These are phyloP conservation scores for Protonemura montana DNA, from an alignment of 2,888 invertebrate genomes.

Conservation along the genomic window DNA sequence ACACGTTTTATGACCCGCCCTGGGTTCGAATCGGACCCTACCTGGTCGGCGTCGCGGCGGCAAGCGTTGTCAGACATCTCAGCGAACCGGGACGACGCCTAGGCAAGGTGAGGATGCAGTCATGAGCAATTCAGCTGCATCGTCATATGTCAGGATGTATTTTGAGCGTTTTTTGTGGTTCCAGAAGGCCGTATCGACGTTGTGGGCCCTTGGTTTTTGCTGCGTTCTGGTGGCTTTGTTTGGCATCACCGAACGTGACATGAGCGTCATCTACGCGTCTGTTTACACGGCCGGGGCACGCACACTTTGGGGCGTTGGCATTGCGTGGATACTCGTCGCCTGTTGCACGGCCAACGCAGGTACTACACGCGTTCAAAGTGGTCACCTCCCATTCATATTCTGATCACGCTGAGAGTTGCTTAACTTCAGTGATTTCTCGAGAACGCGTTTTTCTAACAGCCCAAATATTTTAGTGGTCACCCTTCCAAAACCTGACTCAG, in stretches of 20 bases:
- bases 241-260: constrained; percentile 57
- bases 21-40: constrained; percentile 59
- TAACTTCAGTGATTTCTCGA: too few relatives aligned
- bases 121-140: too few relatives aligned
- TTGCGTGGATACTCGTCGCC: constrained; percentile 66
- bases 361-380: constrained; percentile 49
- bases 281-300: constrained; percentile 63
- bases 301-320: constrained; percentile 63
- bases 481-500: too few relatives aligned
- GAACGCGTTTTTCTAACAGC: too few relatives aligned
- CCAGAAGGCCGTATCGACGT: constrained; percentile 53
- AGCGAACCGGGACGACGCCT: too few relatives aligned
- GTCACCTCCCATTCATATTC: too few relatives aligned
- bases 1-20: constrained; percentile 57
- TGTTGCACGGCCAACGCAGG: constrained; percentile 65
- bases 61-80: constrained; percentile 53
- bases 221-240: constrained; percentile 60
- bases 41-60: constrained; percentile 56
- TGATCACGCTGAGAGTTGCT: too few relatives aligned
- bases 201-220: constrained; percentile 58
- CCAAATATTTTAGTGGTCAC: too few relatives aligned
- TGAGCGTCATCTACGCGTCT: constrained; percentile 61
- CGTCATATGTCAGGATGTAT: too few relatives aligned
- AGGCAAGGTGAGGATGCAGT: not conserved
- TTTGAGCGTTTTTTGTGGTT: too few relatives aligned